These are phyloP conservation scores for Mixornis gularis DNA, from an alignment of 2,113 vertebrate species.

Conservation along the genomic window DNA sequence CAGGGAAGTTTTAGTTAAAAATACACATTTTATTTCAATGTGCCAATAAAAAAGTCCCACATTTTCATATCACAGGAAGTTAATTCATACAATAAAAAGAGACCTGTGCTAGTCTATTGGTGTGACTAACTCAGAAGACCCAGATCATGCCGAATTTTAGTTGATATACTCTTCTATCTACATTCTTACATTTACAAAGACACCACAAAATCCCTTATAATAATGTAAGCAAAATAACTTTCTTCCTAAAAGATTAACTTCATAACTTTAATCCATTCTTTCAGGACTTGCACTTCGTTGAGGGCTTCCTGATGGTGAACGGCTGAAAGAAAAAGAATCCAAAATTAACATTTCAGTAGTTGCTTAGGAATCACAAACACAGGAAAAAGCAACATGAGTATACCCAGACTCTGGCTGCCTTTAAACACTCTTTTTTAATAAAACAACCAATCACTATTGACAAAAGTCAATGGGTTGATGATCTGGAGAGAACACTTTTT, in stretches of 20 bases:
- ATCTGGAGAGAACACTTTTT: neutral
- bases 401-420: neutral
- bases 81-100: constrained; percentile 77
- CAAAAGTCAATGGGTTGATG: neutral
- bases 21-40: constrained; percentile 80
- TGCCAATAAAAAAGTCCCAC: constrained; percentile 79
- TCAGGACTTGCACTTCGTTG: constrained; percentile 81
- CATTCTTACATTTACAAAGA: constrained; percentile 73
- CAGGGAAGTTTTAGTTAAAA: constrained; percentile 75
- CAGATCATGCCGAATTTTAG: constrained; percentile 71
- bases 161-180: constrained; percentile 73
- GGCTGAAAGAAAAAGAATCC: constrained; percentile 71
- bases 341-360: neutral
- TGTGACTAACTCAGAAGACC: constrained; percentile 72
- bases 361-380: neutral
- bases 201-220: constrained; percentile 80
- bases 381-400: neutral
- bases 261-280: constrained; percentile 77
- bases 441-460: neutral
- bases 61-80: constrained; percentile 74
- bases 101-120: constrained; percentile 74
- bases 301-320: constrained; percentile 81
- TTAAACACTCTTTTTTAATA: neutral
- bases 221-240: constrained; percentile 83
- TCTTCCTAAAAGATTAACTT: constrained; percentile 73